Conservation (phyloP, 2,888 invertebrate species). For the Caenorhabditis panamensis region DNA sequence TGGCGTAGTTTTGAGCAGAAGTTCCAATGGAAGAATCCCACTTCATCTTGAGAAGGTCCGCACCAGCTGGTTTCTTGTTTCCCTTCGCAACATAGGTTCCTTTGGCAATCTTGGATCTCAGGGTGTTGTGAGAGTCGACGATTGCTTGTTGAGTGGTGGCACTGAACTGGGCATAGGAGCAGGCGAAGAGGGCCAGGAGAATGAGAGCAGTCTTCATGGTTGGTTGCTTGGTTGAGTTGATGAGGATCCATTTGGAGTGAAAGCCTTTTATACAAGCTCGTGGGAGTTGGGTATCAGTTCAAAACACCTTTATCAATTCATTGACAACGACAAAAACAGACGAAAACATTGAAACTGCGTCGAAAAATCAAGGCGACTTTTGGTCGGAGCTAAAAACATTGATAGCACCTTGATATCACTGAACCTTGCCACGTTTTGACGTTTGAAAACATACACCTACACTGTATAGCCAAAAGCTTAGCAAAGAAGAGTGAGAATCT, state of each 20-base stretch:
- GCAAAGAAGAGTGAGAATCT: too few species aligned
- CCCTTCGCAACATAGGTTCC: conserved; percentile 37
- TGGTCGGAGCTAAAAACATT: too few species aligned
- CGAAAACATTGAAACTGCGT: too few species aligned
- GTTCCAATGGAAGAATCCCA: conserved; percentile 30
- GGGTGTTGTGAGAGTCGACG: conserved; percentile 19
- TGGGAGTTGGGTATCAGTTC: too few species aligned
- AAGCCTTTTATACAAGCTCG: too few species aligned
- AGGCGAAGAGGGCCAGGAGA: conserved; percentile 13
- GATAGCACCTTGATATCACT: neutral
- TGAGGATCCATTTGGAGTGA: too few species aligned
- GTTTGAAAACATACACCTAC: too few species aligned
- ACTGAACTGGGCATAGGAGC: conserved; percentile 23
- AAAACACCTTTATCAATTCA: too few species aligned
- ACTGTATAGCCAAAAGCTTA: too few species aligned
- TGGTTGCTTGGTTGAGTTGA: neutral
- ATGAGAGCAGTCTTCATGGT: conserved; percentile 12
- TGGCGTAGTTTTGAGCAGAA: conserved; percentile 49
- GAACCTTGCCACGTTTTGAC: too few species aligned
- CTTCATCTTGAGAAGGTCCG: conserved; percentile 22
- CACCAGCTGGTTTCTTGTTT: conserved; percentile 9
- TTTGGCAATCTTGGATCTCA: conserved; percentile 23
- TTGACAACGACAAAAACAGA: too few species aligned
- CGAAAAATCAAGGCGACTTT: too few species aligned
- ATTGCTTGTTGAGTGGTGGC: neutral